phyloP scores from a whole-genome alignment of 2,113 vertebrate genomes.

The Lasiurus cinereus region DNA sequence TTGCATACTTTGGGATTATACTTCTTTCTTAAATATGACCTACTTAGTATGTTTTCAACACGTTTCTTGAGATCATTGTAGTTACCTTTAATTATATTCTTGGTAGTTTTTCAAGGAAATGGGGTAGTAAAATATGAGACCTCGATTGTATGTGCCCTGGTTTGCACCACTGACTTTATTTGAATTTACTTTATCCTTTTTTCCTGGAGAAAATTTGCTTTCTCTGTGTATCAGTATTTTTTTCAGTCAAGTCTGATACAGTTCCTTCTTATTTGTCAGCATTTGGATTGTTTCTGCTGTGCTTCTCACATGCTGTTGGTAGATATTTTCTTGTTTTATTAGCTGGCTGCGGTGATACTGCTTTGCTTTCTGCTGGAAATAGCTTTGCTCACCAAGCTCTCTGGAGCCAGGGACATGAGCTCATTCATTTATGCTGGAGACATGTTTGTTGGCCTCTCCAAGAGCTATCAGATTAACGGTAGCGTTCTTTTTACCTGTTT shows the following conservation, averaged over 20 bases:
- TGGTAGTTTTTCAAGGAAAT: constrained; percentile 44
- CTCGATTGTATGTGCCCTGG: neutral
- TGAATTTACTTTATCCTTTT: neutral
- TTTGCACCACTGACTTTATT: neutral
- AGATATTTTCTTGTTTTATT: constrained; percentile 36
- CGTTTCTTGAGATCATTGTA: constrained; percentile 16
- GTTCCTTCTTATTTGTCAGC: constrained; percentile 37
- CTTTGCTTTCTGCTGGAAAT: constrained; percentile 17
- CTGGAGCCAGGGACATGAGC: neutral
- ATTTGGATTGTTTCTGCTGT: constrained; percentile 44
- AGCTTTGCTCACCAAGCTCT: constrained; percentile 2
- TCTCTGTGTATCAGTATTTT: neutral
- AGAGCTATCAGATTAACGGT: constrained; percentile 24
- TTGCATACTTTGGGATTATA: constrained; percentile 17
- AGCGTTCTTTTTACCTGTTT: constrained; percentile 46
- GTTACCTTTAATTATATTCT: constrained; percentile 48
- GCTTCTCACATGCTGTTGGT: neutral
- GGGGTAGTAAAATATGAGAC: constrained; percentile 29
- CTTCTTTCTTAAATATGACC: constrained; percentile 4
- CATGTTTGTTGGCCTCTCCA: neutral
- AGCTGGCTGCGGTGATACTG: neutral
- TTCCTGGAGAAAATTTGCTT: neutral
- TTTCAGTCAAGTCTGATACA: neutral
- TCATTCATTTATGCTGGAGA: constrained; percentile 25
- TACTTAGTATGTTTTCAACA: constrained; percentile 41